Evolutionary conservation across 2,113 vertebrate species (phyloP), one percentile per base, ranked within the genome.

Genomic region (Pimephales promelas): DNA sequence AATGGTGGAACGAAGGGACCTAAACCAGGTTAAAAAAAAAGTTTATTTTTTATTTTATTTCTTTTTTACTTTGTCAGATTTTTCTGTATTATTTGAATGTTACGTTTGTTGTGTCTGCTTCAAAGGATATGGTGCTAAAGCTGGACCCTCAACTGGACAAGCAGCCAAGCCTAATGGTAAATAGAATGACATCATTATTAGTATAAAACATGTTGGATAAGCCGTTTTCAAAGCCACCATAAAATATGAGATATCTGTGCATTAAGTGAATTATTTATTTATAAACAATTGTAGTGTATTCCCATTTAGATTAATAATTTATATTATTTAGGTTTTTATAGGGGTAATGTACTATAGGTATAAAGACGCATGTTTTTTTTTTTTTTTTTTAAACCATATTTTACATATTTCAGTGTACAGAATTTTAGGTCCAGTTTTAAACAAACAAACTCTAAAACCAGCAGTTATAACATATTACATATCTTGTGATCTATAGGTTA

Each of bases 401-500:
- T 18, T 8, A 54, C 52, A 54, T 20, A 54, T 54, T 68, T 22
- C 20, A 22, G 18, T 68, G 18, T 40, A 40, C 4, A 22, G 18
- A 68, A 40, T 40, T 40, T 40, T 10, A 61, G 57, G 9, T 5
- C n/a, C 22, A n/a, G 57, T 59, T 59, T 59, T 24, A 24, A n/a
- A 24, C 57, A 20, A 40, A 68, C 34, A 43, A 20, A 66, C 62
- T 66, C 16, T 11, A 45, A 71, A 71, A 43, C 22, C 40, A 7
- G 45, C 10, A 68, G 22, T 45, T 22, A 71, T 45, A 18, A 43
- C n/a, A 43, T 20, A 36, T 31, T 43, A 26, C 22, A 54, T 54
- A 22, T n/a, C 10, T 79, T 88, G 26, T 89, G 31, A 74, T 83
- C 84, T 16, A 28, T 81, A 92, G 92, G 90, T 18, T 89, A 86